Evolutionary conservation across 2,797 vertebrate species (phyloP).

Genomic region (Sebastes taczanowskii): DNA sequence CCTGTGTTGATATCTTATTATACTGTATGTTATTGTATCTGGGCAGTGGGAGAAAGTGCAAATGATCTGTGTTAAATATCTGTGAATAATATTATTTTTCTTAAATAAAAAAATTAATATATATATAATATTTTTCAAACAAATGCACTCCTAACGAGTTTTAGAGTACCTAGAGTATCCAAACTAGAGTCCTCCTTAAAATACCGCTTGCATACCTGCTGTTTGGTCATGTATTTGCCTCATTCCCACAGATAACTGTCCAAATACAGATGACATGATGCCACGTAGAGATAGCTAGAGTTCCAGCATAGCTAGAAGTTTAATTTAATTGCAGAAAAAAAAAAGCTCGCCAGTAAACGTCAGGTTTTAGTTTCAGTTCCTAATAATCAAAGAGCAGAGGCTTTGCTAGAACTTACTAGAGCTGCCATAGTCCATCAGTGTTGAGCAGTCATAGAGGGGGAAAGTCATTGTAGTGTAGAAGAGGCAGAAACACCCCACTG

Average conservation of each 20-base stretch:
- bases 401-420: neutral
- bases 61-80: no score
- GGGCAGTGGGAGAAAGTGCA: no score
- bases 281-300: neutral
- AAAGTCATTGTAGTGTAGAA: conserved; percentile 19
- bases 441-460: conserved; percentile 12
- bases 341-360: neutral
- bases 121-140: neutral
- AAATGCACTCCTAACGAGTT: neutral
- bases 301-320: neutral
- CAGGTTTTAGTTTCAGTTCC: conserved; percentile 16
- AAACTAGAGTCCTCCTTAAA: neutral
- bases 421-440: conserved; percentile 23
- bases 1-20: no score
- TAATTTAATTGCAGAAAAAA: neutral
- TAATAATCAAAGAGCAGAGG: conserved; percentile 4
- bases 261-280: neutral
- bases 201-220: neutral
- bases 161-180: neutral
- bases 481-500: conserved; percentile 18
- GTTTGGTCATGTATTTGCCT: neutral
- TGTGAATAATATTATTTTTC: no score
- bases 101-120: no score
- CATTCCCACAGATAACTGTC: no score
- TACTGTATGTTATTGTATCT: no score